Base-by-base conservation (phyloP, 2,113 vertebrate species). In the Apodemus speciosus region DNA sequence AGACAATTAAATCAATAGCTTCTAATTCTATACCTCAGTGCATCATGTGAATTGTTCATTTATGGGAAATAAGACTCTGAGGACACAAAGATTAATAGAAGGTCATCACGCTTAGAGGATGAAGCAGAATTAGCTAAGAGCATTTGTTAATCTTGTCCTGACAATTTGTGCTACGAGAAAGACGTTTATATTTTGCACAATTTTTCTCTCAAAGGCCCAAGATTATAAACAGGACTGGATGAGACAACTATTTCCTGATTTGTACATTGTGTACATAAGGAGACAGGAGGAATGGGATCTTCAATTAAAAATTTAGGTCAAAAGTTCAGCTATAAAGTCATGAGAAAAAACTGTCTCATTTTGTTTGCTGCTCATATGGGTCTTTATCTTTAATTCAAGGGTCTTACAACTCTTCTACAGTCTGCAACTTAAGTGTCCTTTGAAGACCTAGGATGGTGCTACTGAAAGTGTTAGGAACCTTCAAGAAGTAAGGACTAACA, bases 321-420 rank as follows among this genome's bases (percentile, higher is more conserved):
- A 86, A 32, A 79, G 46, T 35, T 85, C 6, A 92, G 43, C 30
- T 58, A 92, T 35, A 88, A 84, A 88, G 21, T 88, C 13, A 88
- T 62, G 38, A 88, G 38, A 94, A 66, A 87, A 89, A 92, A 90
- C 0, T 49, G 38, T 86, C 6, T 14, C 35, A 46, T 75, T 92
- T 92, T 90, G 14, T 89, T 87, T 93, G 15, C 27, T 56, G 38
- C 53, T 66, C 10, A 68, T 40, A 69, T n/a, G 16, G 43, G 4
- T 92, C 30, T 15, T 96, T 49, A 66, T 79, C 91, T 84, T 96
- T 89, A 66, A 92, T 53, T 89, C 21, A 79, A 76, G 32, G 92
- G 35, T 76, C 49, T 56, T 92, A 92, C 40, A 88, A 92, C 18
- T 71, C 51, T 60, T 87, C 23, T 38, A 79, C 15, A 71, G 30